phyloP scores from a whole-genome alignment of 2,888 invertebrate genomes.

The Trichogramma evanescens region DNA sequence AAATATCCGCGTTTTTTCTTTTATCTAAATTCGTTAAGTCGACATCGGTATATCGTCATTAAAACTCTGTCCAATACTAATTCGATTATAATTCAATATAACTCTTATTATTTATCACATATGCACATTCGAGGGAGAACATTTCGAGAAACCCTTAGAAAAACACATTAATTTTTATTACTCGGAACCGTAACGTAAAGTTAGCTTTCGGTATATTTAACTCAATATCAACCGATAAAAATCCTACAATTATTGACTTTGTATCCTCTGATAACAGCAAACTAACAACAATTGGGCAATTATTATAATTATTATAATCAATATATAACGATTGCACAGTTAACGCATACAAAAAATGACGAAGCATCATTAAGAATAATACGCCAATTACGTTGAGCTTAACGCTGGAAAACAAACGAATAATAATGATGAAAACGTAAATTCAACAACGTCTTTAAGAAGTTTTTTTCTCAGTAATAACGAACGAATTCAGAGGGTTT shows the following conservation, averaged over 20 bases:
- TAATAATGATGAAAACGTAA: conserved; percentile 32
- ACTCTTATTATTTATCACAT: conserved; percentile 18
- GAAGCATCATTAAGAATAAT: no score
- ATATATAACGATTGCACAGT: no score
- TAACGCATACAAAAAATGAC: no score
- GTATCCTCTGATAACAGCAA: conserved; percentile 39
- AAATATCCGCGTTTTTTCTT: conserved; percentile 1
- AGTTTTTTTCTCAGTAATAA: conserved; percentile 17
- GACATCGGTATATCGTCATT: conserved; percentile 12
- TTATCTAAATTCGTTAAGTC: conserved; percentile 4
- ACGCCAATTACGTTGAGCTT: no score
- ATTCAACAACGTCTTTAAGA: conserved; percentile 34
- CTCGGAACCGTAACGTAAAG: no score
- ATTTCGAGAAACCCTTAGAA: conserved; percentile 21
- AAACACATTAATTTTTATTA: conserved; percentile 10
- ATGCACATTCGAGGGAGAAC: conserved; percentile 23
- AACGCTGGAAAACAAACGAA: no score
- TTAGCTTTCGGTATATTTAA: no score
- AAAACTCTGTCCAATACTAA: background rate
- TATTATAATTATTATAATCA: conserved; percentile 19
- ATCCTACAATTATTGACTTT: conserved; percentile 26
- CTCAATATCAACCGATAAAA: background rate
- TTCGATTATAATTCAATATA: no score
- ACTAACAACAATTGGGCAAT: conserved; percentile 34
- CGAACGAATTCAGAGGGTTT: conserved; percentile 38